phyloP scores from a whole-genome alignment of 2,113 vertebrate species.

The Phalacrocorax aristotelis region DNA sequence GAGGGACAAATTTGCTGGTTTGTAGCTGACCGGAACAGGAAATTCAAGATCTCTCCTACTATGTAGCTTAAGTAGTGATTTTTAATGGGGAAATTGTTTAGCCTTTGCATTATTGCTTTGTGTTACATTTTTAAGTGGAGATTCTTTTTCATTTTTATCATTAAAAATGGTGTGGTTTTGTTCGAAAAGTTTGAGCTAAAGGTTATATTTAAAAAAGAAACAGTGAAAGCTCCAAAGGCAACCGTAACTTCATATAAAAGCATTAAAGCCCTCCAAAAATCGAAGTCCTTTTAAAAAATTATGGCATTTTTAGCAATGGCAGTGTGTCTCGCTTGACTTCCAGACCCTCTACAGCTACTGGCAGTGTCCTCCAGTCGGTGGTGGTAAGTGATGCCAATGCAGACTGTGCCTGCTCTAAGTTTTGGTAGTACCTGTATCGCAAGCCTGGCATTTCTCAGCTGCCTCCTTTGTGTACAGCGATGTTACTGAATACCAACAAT shows the following conservation, averaged over 20 bases:
- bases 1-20: not conserved
- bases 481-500: not conserved
- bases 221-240: not conserved
- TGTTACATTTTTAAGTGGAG: not conserved
- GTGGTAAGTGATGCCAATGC: not conserved
- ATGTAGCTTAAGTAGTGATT: not conserved
- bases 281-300: fast-evolving
- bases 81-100: not conserved
- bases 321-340: not conserved
- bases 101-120: not conserved
- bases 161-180: not conserved
- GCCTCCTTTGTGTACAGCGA: not conserved
- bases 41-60: not conserved
- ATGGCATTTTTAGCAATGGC: not conserved
- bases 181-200: not conserved
- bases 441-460: not conserved
- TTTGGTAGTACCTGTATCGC: not conserved
- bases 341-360: not conserved
- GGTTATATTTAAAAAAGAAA: not conserved
- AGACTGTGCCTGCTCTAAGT: not conserved
- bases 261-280: not conserved
- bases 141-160: not conserved
- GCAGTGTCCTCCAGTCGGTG: fast-evolving
- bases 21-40: not conserved
- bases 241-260: not conserved